These are phyloP conservation scores for Cordilura impudica DNA, from an alignment of 2,888 invertebrate species.

Conservation along the genomic window DNA sequence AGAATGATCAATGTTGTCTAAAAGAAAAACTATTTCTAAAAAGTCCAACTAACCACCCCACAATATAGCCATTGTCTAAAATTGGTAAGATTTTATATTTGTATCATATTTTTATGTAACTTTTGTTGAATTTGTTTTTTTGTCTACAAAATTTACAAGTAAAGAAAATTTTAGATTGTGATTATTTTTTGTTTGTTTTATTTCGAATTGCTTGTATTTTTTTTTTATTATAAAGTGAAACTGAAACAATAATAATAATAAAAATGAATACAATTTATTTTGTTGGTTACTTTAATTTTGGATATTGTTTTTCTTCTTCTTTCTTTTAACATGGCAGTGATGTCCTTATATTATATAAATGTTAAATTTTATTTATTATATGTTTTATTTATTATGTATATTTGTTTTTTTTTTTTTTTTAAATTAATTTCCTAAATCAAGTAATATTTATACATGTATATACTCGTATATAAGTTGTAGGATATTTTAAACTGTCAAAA, in stretches of 20 bases:
- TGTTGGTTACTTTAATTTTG: conserved; percentile 39
- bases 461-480: conserved; percentile 29
- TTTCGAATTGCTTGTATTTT: conserved; percentile 62
- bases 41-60: too few relatives aligned
- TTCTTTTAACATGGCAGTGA: conserved; percentile 66
- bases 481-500: conserved; percentile 49
- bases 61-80: conserved; percentile 10
- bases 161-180: conserved; percentile 53
- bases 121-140: neutral
- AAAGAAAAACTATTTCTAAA: too few relatives aligned
- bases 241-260: conserved; percentile 56
- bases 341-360: conserved; percentile 63
- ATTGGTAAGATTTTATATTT: conserved; percentile 4
- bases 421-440: conserved; percentile 44
- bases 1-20: too few relatives aligned
- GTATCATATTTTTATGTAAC: neutral
- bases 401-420: conserved; percentile 17
- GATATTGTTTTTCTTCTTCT: conserved; percentile 17
- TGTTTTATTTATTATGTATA: conserved; percentile 19
- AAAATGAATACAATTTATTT: conserved; percentile 59
- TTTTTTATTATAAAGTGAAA: conserved; percentile 57
- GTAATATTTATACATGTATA: conserved; percentile 17
- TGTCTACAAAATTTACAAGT: conserved; percentile 3
- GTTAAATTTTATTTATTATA: conserved; percentile 31
- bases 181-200: conserved; percentile 53